A percentile compares a stretch with the other conserved stretches of the same genome.
These are phyloP conservation scores for Psittacula echo DNA, from an alignment of 2,797 vertebrate species.

Conservation along the genomic window DNA sequence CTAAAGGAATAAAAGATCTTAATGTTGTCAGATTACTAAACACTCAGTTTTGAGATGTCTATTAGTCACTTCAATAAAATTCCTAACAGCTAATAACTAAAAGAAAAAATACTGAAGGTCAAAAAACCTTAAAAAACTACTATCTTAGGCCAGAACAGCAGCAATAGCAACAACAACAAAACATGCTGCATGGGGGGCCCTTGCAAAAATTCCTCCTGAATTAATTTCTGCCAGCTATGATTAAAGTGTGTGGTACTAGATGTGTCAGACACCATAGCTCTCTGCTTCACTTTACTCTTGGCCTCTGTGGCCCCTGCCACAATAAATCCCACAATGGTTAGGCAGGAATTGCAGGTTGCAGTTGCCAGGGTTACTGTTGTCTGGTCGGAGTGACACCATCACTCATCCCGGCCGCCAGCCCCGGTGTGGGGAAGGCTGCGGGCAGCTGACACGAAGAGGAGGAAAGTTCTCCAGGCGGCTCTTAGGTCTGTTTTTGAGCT, in stretches of 20 bases:
- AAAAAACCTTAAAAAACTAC: background rate
- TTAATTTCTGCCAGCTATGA: constrained; percentile 83
- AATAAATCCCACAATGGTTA: constrained; percentile 78
- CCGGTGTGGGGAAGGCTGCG: background rate
- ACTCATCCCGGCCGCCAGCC: constrained; percentile 71
- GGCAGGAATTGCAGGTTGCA: constrained; percentile 80
- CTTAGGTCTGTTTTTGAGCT: background rate
- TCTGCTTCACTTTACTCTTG: constrained; percentile 79
- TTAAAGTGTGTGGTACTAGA: constrained; percentile 75
- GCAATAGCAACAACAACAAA: background rate
- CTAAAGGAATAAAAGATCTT: background rate
- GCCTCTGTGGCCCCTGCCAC: constrained; percentile 80
- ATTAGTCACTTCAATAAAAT: background rate
- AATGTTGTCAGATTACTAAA: background rate
- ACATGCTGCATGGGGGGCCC: background rate
- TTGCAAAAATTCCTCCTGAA: constrained; percentile 74
- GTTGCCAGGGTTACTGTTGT: constrained; percentile 86
- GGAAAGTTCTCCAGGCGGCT: background rate
- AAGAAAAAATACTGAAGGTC: background rate
- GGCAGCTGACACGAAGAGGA: background rate
- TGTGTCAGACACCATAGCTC: constrained; percentile 79
- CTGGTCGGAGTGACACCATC: constrained; percentile 73
- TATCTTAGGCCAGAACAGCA: background rate
- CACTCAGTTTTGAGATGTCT: background rate
- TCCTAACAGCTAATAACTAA: background rate